These are phyloP conservation scores for Lochmaea capreae DNA, from an alignment of 2,888 invertebrate genomes.

Conservation along the genomic window DNA sequence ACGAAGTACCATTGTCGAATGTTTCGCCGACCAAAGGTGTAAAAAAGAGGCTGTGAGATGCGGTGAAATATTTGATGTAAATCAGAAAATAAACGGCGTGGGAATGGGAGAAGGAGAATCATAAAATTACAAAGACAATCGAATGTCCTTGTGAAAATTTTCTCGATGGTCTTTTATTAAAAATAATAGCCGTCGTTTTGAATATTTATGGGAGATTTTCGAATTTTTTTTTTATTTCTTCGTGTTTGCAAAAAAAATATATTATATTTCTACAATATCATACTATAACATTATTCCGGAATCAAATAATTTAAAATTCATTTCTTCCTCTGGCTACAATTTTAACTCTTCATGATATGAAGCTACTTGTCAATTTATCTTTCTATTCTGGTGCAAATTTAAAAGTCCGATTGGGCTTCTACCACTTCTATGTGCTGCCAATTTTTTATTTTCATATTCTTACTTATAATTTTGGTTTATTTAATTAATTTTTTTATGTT, in stretches of 20 bases:
- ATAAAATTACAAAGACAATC: constrained; percentile 24
- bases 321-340: too few species aligned
- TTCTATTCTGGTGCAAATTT: too few species aligned
- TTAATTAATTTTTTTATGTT: too few species aligned
- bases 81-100: constrained; percentile 45
- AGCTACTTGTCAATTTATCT: too few species aligned
- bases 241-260: background rate
- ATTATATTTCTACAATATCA: too few species aligned
- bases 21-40: constrained; percentile 12
- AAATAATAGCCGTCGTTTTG: constrained; percentile 15
- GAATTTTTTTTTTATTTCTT: background rate
- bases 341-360: too few species aligned
- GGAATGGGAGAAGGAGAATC: constrained; percentile 2
- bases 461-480: too few species aligned
- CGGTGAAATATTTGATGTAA: constrained; percentile 52
- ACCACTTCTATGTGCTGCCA: too few species aligned
- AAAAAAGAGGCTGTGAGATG: constrained; percentile 41
- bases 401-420: too few species aligned
- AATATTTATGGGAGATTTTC: constrained; percentile 10
- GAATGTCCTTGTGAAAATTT: constrained; percentile 10
- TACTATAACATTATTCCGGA: too few species aligned
- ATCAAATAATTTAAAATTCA: too few species aligned
- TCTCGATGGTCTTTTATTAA: constrained; percentile 17
- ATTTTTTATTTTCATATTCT: too few species aligned
- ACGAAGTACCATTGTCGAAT: constrained; percentile 9